phyloP scores from a whole-genome alignment of 2,888 invertebrate genomes.

The Hemithea aestivaria region DNA sequence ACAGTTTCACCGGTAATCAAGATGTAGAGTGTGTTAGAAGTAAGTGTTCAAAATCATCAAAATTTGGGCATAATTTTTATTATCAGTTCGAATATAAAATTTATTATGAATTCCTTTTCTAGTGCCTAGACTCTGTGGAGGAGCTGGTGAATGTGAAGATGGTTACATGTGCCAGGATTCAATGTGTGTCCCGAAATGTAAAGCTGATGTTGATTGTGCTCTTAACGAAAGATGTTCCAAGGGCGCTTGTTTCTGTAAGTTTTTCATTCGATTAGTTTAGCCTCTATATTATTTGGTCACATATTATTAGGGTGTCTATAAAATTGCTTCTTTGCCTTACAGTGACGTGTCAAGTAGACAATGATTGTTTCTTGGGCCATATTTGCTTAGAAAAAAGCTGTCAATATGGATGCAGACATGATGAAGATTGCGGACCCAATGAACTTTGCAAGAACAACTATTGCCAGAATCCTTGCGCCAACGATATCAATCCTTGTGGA shows the following conservation, averaged over 20 bases:
- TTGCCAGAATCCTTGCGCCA: constrained; percentile 87
- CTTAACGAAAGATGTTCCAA: constrained; percentile 92
- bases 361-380: constrained; percentile 95
- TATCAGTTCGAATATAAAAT: no score
- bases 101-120: constrained; percentile 38
- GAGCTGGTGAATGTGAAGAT: constrained; percentile 83
- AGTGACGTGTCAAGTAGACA: constrained; percentile 93
- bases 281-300: no score
- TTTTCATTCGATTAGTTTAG: constrained; percentile 8
- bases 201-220: constrained; percentile 89
- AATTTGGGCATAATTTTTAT: no score
- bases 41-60: no score
- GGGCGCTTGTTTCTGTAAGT: constrained; percentile 88
- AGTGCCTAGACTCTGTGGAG: constrained; percentile 89
- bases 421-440: constrained; percentile 92
- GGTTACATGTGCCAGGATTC: constrained; percentile 88
- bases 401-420: constrained; percentile 90
- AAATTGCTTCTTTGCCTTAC: constrained; percentile 30
- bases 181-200: constrained; percentile 89
- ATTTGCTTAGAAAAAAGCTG: constrained; percentile 93
- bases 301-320: no score
- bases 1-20: constrained; percentile 91
- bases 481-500: constrained; percentile 86
- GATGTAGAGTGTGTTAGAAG: constrained; percentile 91
- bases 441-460: constrained; percentile 90